Evolutionary conservation across 2,113 vertebrate genomes (phyloP), one percentile per base, ranked within the genome.

Genomic region (Malurus cyaneus): DNA sequence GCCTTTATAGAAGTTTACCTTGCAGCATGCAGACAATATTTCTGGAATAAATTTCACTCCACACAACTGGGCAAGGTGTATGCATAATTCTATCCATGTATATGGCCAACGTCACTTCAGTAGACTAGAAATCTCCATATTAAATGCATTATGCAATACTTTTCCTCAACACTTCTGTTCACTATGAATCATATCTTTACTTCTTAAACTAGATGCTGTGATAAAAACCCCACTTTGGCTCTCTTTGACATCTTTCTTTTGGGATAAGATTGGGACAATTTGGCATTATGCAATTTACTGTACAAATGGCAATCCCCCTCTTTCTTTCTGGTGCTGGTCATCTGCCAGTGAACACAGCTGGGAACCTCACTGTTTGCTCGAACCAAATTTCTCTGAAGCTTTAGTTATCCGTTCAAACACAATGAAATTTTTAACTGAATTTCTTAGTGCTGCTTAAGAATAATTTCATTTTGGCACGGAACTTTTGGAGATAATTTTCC

Each of bases 371-470:
- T 44, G 50, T 84, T 96, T 94, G n/a, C 52, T 72, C 52, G 17
- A 89, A 67, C 52, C 72, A 57, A 74, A 44, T 81, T 93, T 95
- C 42, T 97, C 79, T 91, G 61, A 89, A 95, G 73, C 52, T 87
- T 94, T 81, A 94, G 86, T 67, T 93, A 62, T 96, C 95, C 56
- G n/a, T 93, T 95, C 92, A 91, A 91, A 73, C 28, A 79, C 59
- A 94, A 97, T 70, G 42, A 70, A 71, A 52, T 57, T 92, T 97
- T 92, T 90, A 96, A 88, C 76, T 92, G 74, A 59, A 70, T 83
- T 34, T 86, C 52, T 95, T 90, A 96, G 57, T 66, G 49, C 76
- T 97, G 56, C 54, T 93, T 86, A 94, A 82, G 78, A 97, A 67
- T 77, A 2, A 74, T 74, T 94, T 92, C 34, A 49, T 71, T 95